Percentiles rank a stretch among this genome's conserved stretches.
Conservation (phyloP, 2,888 invertebrate genomes). For the Osedax frankpressi region DNA sequence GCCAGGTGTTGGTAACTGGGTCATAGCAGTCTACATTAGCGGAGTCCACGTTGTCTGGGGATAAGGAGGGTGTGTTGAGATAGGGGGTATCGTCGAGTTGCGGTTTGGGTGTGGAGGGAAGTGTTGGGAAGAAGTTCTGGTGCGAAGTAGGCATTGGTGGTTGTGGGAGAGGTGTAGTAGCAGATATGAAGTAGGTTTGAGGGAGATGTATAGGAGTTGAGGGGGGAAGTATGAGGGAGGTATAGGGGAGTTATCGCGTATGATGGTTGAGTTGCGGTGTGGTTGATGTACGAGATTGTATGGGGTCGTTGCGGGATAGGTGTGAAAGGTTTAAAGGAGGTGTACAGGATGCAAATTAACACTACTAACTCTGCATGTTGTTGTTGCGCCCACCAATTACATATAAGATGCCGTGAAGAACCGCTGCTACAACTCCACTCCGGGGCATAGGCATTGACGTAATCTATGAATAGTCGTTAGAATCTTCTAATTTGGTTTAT, state of each 20-base stretch:
- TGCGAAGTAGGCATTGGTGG: neutral
- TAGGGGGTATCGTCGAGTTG: too few species aligned
- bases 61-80: slow-evolving; percentile 54
- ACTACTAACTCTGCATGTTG: neutral
- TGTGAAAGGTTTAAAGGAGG: too few species aligned
- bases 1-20: slow-evolving; percentile 71
- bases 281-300: too few species aligned
- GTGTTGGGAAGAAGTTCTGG: too few species aligned
- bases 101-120: too few species aligned
- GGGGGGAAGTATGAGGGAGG: neutral
- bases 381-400: slow-evolving; percentile 85
- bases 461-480: neutral
- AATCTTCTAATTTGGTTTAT: too few species aligned
- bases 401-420: slow-evolving; percentile 60
- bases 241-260: neutral
- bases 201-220: too few species aligned
- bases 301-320: too few species aligned
- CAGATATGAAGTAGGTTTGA: too few species aligned
- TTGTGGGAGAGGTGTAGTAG: neutral
- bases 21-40: slow-evolving; percentile 66
- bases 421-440: slow-evolving; percentile 54
- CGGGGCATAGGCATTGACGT: slow-evolving; percentile 67
- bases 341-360: too few species aligned
- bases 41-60: slow-evolving; percentile 54
- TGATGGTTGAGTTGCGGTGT: neutral